These are phyloP conservation scores for Ophion ellenae DNA, from an alignment of 2,888 invertebrate genomes.

Conservation along the genomic window DNA sequence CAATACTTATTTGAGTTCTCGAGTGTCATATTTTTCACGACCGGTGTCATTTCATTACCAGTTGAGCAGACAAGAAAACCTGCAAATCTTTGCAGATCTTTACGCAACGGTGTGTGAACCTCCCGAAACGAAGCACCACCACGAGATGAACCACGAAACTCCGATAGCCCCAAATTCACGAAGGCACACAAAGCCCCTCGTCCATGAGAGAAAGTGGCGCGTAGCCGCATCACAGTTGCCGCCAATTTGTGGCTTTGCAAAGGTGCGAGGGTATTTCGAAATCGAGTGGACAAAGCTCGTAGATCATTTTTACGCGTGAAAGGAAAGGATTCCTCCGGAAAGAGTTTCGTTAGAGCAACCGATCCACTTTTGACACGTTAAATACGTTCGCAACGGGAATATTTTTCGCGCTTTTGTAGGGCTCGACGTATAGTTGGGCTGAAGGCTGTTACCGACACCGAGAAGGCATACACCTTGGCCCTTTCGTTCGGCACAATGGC, in stretches of 20 bases:
- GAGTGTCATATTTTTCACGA: not conserved
- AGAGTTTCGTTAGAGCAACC: constrained; percentile 2
- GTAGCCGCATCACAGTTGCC: not conserved
- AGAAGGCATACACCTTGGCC: constrained; percentile 26
- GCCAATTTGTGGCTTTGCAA: not conserved
- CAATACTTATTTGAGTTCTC: not conserved
- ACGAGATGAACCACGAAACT: not conserved
- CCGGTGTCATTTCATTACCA: not conserved
- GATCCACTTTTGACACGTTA: constrained; percentile 11
- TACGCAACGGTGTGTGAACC: not conserved
- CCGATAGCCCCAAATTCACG: not conserved
- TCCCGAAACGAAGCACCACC: not conserved
- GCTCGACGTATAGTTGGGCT: constrained; percentile 21
- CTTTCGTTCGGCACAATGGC: constrained; percentile 38
- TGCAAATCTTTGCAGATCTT: not conserved
- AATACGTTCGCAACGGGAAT: constrained; percentile 10
- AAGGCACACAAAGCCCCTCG: not conserved
- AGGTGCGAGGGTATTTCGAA: not conserved
- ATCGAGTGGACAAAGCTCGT: not conserved
- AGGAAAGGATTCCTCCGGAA: constrained; percentile 21
- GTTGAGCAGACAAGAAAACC: not conserved
- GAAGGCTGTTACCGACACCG: constrained; percentile 18
- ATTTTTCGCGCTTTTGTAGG: constrained; percentile 27
- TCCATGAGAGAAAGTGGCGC: constrained; percentile 12
- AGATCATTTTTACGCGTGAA: constrained; percentile 10